Percentiles rank a stretch among this genome's conserved stretches.
Evolutionary conservation across 2,113 vertebrate genomes (phyloP).

Genomic region (Polypterus senegalus): DNA sequence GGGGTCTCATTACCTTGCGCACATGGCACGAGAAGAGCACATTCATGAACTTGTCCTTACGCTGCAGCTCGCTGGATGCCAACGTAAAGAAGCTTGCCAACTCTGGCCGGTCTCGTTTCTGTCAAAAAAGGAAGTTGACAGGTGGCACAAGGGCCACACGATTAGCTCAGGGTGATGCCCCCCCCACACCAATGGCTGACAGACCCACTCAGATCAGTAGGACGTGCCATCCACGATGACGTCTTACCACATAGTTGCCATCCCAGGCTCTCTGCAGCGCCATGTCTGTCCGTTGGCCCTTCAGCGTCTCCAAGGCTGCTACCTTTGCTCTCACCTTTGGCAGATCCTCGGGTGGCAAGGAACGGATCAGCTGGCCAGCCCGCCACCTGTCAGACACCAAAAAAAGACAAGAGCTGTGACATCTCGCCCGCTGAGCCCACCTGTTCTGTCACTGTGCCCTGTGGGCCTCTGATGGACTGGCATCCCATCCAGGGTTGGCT

Average conservation of each 20-base stretch:
- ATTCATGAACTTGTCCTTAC: conserved; percentile 95
- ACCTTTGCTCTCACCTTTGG: conserved; percentile 87
- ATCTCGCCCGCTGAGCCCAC: too few species aligned
- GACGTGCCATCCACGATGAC: conserved; percentile 38
- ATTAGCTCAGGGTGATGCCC: too few species aligned
- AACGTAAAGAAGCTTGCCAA: conserved; percentile 62
- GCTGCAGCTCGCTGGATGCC: conserved; percentile 78
- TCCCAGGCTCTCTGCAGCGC: conserved; percentile 84
- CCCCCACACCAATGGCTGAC: too few species aligned
- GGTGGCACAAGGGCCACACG: background rate
- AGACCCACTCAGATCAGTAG: too few species aligned
- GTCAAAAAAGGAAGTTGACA: conserved; percentile 25
- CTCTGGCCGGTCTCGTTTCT: conserved; percentile 74
- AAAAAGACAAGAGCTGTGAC: background rate
- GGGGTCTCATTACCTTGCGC: conserved; percentile 65
- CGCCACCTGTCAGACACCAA: conserved; percentile 63
- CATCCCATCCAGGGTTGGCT: too few species aligned
- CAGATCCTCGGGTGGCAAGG: conserved; percentile 64
- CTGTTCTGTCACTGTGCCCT: too few species aligned
- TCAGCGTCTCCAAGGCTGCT: conserved; percentile 75
- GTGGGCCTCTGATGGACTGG: too few species aligned
- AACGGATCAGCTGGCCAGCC: conserved; percentile 77
- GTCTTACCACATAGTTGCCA: conserved; percentile 79
- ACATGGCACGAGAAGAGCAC: conserved; percentile 89
- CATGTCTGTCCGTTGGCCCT: conserved; percentile 77